Conservation (phyloP, 2,888 invertebrate species). For the Philopedon plagiatum region DNA sequence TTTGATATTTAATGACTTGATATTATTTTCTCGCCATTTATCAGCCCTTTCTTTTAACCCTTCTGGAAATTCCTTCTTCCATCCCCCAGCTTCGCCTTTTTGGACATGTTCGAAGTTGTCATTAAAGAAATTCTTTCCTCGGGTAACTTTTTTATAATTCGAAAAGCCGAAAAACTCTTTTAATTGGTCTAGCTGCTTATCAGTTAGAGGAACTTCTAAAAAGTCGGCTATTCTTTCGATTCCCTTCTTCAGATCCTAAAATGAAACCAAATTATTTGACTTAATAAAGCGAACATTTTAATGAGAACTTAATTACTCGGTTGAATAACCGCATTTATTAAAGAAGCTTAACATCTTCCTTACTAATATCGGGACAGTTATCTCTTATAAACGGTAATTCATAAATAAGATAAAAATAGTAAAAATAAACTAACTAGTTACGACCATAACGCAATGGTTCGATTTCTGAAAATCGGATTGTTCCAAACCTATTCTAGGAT, state of each 20-base stretch:
- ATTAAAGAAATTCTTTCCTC: conserved; percentile 25
- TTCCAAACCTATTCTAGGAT: too few species aligned
- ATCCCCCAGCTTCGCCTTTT: conserved; percentile 22
- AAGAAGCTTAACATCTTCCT: too few species aligned
- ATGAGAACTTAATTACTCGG: too few species aligned
- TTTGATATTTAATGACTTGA: not conserved
- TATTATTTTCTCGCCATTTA: conserved; percentile 9
- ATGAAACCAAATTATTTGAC: not conserved
- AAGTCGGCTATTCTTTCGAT: conserved; percentile 22
- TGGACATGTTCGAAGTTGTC: conserved; percentile 28
- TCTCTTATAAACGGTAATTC: too few species aligned
- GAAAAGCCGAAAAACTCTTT: conserved; percentile 12
- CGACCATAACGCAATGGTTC: too few species aligned
- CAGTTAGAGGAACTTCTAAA: not conserved
- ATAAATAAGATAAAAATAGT: too few species aligned
- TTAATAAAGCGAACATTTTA: too few species aligned
- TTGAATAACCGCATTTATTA: too few species aligned
- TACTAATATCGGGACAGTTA: too few species aligned
- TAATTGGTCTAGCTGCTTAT: conserved; percentile 1
- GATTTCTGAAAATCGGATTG: too few species aligned
- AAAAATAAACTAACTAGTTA: too few species aligned
- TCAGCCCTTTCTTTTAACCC: conserved; percentile 13
- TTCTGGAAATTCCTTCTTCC: conserved; percentile 25
- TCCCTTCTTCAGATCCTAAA: conserved; percentile 13
- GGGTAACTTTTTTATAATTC: conserved; percentile 25